phyloP scores from a whole-genome alignment of 2,797 vertebrate species.

The Alauda arvensis region DNA sequence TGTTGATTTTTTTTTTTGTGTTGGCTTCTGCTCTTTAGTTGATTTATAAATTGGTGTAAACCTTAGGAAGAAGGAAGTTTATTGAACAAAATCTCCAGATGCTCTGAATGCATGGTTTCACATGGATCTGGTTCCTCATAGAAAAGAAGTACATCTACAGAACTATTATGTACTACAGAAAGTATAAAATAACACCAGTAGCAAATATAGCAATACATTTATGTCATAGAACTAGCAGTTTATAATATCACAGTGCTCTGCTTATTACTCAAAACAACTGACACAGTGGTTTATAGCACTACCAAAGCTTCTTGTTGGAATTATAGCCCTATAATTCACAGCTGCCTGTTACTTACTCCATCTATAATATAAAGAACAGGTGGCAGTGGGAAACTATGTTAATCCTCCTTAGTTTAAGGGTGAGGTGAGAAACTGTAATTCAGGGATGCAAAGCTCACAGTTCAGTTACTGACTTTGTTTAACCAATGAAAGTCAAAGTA shows the following conservation, averaged over 20 bases:
- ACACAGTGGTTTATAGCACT: slow-evolving; percentile 2
- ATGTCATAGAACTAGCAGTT: not conserved
- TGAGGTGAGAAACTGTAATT: slow-evolving; percentile 21
- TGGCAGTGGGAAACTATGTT: slow-evolving; percentile 13
- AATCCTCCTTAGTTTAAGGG: slow-evolving; percentile 17
- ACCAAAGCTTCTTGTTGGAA: not conserved
- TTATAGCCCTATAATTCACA: slow-evolving; percentile 48
- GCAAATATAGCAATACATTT: not conserved
- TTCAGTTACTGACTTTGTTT: not conserved
- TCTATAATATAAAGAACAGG: slow-evolving; percentile 42
- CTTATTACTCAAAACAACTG: not conserved
- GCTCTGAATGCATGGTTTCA: not conserved
- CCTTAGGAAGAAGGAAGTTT: not conserved
- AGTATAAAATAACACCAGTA: not conserved
- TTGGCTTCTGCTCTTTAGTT: not conserved
- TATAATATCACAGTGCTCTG: not conserved
- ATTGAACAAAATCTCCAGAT: not conserved
- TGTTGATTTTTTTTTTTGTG: not conserved
- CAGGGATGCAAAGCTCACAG: not conserved
- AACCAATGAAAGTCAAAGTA: not conserved
- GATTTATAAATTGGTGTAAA: not conserved
- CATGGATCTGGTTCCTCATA: not conserved
- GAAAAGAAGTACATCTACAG: not conserved
- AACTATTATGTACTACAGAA: not conserved
- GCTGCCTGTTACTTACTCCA: slow-evolving; percentile 22